These are phyloP conservation scores for Cerceris rybyensis DNA, from an alignment of 2,888 invertebrate species.

Conservation along the genomic window DNA sequence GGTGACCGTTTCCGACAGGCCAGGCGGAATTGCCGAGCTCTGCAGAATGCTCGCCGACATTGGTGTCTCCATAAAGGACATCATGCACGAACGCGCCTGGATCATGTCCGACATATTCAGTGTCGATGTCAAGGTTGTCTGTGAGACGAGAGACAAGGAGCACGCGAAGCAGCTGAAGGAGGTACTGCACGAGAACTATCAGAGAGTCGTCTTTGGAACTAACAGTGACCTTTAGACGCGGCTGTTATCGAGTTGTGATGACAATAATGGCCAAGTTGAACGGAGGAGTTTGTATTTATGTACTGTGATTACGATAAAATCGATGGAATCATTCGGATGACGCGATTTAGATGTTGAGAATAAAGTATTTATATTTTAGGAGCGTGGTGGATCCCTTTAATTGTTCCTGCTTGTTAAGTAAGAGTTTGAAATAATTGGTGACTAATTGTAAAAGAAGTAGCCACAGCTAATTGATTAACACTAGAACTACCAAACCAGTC, in stretches of 20 bases:
- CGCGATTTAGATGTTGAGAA: too few relatives aligned
- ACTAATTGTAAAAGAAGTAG: too few relatives aligned
- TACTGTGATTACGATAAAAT: too few relatives aligned
- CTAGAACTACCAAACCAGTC: too few relatives aligned
- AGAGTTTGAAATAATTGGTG: too few relatives aligned
- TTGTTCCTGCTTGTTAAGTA: too few relatives aligned
- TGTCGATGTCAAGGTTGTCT: slow-evolving; percentile 92
- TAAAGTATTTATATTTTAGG: too few relatives aligned
- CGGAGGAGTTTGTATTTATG: neutral
- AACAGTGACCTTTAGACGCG: neutral
- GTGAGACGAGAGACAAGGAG: slow-evolving; percentile 92
- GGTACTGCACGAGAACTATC: slow-evolving; percentile 84
- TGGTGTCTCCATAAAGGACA: slow-evolving; percentile 96
- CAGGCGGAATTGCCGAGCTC: slow-evolving; percentile 93
- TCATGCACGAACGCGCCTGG: slow-evolving; percentile 98
- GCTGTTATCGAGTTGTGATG: neutral
- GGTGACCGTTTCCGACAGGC: slow-evolving; percentile 92
- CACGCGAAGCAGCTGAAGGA: slow-evolving; percentile 87
- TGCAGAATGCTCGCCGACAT: slow-evolving; percentile 89
- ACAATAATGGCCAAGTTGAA: neutral
- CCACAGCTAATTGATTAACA: too few relatives aligned
- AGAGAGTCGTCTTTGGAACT: slow-evolving; percentile 83
- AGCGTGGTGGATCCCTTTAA: too few relatives aligned
- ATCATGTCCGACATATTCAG: slow-evolving; percentile 94
- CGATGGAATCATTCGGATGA: too few relatives aligned